Percentiles rank a stretch among this genome's conserved stretches.
These are phyloP conservation scores for Ligdia adustata DNA, from an alignment of 2,888 invertebrate genomes.

Conservation along the genomic window DNA sequence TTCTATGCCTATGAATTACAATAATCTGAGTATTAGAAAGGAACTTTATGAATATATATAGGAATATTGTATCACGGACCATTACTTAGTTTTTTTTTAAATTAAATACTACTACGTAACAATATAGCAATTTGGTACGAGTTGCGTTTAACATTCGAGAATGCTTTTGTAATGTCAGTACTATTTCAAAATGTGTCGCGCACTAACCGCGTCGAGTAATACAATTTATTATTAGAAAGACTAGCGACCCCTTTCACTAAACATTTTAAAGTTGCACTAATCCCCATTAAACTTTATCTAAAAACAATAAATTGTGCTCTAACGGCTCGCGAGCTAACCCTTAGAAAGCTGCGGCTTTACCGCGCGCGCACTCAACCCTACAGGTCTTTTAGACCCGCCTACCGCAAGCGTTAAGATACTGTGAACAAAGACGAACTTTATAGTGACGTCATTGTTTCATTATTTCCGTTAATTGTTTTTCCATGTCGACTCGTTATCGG, in stretches of 20 bases:
- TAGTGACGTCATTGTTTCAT: constrained; percentile 73
- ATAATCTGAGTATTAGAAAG: too few species aligned
- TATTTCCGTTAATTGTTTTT: constrained; percentile 80
- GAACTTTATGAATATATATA: too few species aligned
- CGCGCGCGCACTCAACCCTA: constrained; percentile 40
- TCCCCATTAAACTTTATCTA: constrained; percentile 71
- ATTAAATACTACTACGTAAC: too few species aligned
- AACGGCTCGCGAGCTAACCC: constrained; percentile 70
- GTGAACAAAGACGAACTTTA: constrained; percentile 75
- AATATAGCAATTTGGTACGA: too few species aligned
- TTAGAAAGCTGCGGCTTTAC: constrained; percentile 56
- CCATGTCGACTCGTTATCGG: constrained; percentile 74
- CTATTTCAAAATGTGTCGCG: too few species aligned
- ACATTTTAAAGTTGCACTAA: constrained; percentile 57
- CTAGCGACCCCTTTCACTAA: constrained; percentile 39
- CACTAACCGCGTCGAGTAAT: constrained; percentile 33
- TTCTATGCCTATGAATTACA: too few species aligned
- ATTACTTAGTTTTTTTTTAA: too few species aligned
- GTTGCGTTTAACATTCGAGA: too few species aligned
- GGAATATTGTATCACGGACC: too few species aligned
- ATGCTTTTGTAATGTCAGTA: too few species aligned
- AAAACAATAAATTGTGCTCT: constrained; percentile 74
- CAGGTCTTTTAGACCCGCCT: constrained; percentile 59
- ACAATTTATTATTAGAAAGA: constrained; percentile 29
- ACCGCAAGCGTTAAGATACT: constrained; percentile 73